Evolutionary conservation across 2,888 invertebrate genomes (phyloP).

Genomic region (Brachypterus glaber): DNA sequence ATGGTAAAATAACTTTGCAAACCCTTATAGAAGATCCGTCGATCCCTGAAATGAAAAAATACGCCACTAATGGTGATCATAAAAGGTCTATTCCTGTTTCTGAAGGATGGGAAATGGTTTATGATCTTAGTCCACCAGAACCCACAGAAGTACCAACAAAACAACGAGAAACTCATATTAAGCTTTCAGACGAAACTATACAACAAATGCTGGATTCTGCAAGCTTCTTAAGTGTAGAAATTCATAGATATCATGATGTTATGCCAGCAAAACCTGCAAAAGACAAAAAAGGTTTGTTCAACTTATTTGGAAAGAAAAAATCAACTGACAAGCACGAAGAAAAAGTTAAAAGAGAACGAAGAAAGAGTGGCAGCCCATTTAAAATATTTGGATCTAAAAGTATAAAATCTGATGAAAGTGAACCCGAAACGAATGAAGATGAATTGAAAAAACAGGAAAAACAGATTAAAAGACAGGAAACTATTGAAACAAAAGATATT

Average conservation of each 20-base stretch:
- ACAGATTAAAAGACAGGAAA: conserved; percentile 10
- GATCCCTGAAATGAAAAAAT: too few relatives aligned
- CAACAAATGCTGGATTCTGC: conserved; percentile 13
- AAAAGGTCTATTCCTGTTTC: background rate
- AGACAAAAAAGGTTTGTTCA: conserved; percentile 17
- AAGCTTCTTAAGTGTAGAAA: conserved; percentile 21
- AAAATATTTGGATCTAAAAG: too few relatives aligned
- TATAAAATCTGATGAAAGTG: too few relatives aligned
- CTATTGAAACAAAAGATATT: too few relatives aligned
- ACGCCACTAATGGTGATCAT: too few relatives aligned
- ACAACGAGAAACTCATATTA: background rate
- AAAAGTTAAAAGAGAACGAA: background rate
- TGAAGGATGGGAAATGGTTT: background rate
- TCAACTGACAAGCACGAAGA: conserved; percentile 14
- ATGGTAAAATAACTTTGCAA: conserved; percentile 18
- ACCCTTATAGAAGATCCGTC: too few relatives aligned
- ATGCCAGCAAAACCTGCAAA: conserved; percentile 11
- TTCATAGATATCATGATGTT: conserved; percentile 24
- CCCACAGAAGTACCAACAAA: background rate
- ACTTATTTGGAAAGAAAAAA: conserved; percentile 27
- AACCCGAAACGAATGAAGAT: too few relatives aligned
- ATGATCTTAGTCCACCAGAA: conserved; percentile 2
- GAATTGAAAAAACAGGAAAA: conserved; percentile 8
- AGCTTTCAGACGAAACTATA: conserved; percentile 8
- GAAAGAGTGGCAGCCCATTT: background rate